Conservation (phyloP, 2,113 vertebrate genomes). For the Muscicapa adusta region DNA sequence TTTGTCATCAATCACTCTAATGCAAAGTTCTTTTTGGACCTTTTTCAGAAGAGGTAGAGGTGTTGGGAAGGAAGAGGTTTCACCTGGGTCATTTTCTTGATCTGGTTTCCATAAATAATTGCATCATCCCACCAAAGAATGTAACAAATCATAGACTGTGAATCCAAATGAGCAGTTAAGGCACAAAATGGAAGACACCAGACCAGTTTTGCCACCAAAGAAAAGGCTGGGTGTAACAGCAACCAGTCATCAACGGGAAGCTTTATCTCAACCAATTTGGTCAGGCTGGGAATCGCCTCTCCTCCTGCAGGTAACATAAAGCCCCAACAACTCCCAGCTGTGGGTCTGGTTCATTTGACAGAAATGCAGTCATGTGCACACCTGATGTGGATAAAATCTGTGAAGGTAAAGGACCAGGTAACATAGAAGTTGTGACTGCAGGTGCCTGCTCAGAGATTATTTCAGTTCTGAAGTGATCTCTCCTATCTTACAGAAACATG, state of each 20-base stretch:
- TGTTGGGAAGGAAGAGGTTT: background rate
- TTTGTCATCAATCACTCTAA: background rate
- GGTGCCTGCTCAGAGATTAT: background rate
- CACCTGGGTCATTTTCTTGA: background rate
- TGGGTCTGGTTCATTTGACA: background rate
- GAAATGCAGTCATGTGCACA: background rate
- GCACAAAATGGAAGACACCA: background rate
- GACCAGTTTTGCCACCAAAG: conserved; percentile 9
- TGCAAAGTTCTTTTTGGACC: background rate
- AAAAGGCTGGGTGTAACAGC: background rate
- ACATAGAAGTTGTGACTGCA: fast-evolving
- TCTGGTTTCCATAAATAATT: background rate
- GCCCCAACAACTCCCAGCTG: background rate
- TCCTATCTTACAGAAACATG: background rate
- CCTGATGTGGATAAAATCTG: background rate
- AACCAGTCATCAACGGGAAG: background rate
- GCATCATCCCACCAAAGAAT: background rate
- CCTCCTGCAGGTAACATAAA: background rate
- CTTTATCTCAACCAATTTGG: background rate
- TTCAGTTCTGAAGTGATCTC: background rate
- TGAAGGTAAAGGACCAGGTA: background rate
- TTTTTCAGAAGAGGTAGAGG: background rate
- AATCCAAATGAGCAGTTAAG: background rate
- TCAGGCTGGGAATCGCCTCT: background rate
- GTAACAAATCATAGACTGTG: background rate